These are phyloP conservation scores for Rana temporaria DNA, from an alignment of 2,113 vertebrate species.

Conservation along the genomic window DNA sequence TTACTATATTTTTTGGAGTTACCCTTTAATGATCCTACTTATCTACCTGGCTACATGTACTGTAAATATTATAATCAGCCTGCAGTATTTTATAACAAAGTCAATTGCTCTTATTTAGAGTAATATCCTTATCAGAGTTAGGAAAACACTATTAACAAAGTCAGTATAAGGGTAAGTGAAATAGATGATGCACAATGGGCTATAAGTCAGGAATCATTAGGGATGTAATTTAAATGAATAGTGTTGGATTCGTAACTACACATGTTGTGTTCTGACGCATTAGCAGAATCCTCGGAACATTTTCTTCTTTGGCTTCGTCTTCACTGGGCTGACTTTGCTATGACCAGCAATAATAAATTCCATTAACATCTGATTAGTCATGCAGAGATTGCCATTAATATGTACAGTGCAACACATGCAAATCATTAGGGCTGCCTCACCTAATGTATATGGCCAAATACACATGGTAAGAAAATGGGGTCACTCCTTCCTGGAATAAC, in stretches of 20 bases:
- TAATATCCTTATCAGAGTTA: too few species aligned
- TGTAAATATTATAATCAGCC: too few species aligned
- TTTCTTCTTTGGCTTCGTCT: slow-evolving; percentile 24
- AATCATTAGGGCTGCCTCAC: neutral
- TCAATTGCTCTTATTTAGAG: too few species aligned
- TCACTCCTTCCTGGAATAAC: too few species aligned
- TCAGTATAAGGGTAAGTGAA: slow-evolving; percentile 9
- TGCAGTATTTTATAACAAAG: too few species aligned
- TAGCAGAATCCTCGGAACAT: slow-evolving; percentile 22
- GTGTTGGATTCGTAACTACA: neutral
- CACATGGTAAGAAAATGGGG: too few species aligned
- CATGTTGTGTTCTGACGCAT: slow-evolving; percentile 19
- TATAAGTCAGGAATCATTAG: slow-evolving; percentile 28
- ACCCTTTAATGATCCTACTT: too few species aligned
- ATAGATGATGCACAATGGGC: slow-evolving; percentile 19
- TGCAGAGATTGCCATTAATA: neutral
- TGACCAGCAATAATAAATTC: slow-evolving; percentile 14
- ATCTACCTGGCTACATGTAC: too few species aligned
- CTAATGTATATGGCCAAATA: neutral
- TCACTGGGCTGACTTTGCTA: slow-evolving; percentile 5
- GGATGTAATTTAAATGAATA: slow-evolving; percentile 17
- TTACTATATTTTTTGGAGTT: too few species aligned
- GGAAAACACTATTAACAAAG: slow-evolving; percentile 10
- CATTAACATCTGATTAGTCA: neutral
- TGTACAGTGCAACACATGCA: neutral